phyloP scores from a whole-genome alignment of 2,888 invertebrate species.

The Emmelina monodactyla region DNA sequence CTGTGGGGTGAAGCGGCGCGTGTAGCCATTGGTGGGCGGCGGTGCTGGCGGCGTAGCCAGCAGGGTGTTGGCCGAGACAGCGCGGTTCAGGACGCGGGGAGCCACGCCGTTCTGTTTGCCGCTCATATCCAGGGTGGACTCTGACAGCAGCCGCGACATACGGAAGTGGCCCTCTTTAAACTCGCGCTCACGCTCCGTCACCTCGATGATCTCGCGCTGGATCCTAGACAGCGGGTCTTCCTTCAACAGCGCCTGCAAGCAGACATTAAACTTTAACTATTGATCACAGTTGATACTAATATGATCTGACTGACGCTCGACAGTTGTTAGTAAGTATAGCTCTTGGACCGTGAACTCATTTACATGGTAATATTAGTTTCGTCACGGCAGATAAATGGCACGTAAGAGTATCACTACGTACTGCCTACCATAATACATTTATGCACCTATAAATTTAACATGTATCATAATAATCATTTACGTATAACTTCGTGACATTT shows the following conservation, averaged over 20 bases:
- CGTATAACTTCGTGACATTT: too few species aligned
- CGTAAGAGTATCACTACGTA: too few species aligned
- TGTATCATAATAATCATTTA: too few species aligned
- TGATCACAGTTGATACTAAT: too few species aligned
- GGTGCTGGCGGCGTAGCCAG: conserved; percentile 38
- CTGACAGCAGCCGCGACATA: conserved; percentile 49
- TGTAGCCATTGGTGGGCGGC: conserved; percentile 56
- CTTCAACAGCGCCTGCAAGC: conserved; percentile 65
- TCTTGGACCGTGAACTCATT: too few species aligned
- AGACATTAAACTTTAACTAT: too few species aligned
- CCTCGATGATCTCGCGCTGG: conserved; percentile 89
- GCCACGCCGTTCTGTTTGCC: conserved; percentile 52
- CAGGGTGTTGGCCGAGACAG: conserved; percentile 54
- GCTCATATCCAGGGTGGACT: conserved; percentile 55
- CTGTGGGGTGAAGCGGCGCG: conserved; percentile 70
- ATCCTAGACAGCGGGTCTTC: conserved; percentile 81
- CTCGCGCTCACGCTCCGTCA: conserved; percentile 83
- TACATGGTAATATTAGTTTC: too few species aligned
- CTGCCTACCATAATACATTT: too few species aligned
- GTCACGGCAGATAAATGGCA: too few species aligned
- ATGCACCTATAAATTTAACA: too few species aligned
- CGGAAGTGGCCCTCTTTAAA: conserved; percentile 70
- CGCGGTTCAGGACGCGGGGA: conserved; percentile 38
- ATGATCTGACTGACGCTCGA: too few species aligned
- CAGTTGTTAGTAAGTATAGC: too few species aligned